Percentiles rank a stretch among this genome's conserved stretches.
Evolutionary conservation across 2,113 vertebrate species (phyloP).

Genomic region (Urocitellus parryii): DNA sequence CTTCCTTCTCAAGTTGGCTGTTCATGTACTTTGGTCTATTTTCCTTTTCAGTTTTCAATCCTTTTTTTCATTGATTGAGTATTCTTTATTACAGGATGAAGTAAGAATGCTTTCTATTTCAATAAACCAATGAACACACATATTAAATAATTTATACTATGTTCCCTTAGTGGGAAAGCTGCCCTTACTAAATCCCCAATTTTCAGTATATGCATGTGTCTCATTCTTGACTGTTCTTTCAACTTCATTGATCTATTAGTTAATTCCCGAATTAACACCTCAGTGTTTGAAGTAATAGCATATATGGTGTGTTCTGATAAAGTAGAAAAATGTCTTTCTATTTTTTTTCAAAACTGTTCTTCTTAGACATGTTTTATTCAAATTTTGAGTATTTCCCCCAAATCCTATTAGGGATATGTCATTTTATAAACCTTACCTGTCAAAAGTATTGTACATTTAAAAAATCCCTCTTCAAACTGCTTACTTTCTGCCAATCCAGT

Average conservation of each 20-base stretch:
- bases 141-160: background rate
- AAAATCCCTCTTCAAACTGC: slow-evolving; percentile 32
- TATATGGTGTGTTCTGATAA: background rate
- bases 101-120: background rate
- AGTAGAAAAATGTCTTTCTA: background rate
- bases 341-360: background rate
- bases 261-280: slow-evolving; percentile 39
- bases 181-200: background rate
- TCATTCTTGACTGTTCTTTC: slow-evolving; percentile 1
- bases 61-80: slow-evolving; percentile 35
- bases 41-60: background rate
- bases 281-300: background rate
- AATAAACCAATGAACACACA: background rate
- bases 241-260: background rate
- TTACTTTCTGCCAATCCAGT: background rate
- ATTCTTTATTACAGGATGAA: background rate
- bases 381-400: slow-evolving; percentile 26
- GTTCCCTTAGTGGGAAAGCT: background rate
- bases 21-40: background rate
- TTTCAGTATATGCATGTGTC: background rate
- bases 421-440: background rate
- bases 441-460: background rate
- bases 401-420: background rate
- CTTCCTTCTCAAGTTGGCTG: background rate
- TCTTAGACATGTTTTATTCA: slow-evolving; percentile 19